Base-by-base conservation (phyloP, 1,140 invertebrate genomes). In the Philotrypesis tridentata region DNA sequence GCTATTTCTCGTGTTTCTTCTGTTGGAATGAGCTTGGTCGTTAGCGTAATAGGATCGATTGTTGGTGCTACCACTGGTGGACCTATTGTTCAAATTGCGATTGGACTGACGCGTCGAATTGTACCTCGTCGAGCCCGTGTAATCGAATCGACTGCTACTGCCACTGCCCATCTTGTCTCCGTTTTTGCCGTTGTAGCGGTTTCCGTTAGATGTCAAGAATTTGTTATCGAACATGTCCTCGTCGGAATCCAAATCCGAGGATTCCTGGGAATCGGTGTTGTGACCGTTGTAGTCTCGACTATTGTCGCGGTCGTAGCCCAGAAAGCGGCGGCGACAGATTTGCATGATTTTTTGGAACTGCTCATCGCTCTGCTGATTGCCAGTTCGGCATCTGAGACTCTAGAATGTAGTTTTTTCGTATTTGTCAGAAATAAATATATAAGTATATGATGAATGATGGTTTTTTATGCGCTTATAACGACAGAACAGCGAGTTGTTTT, bases 381-480 rank as follows among this genome's bases (percentile, higher is more conserved):
- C 86, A 0, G 87, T 87, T 25, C 87, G 88, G 73, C 90, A 91
- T 86, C 80, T 90, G 21, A 92, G 74, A 70, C 88, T 84, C 91
- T 91, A 43, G 2, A 71, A 63, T 48, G 43, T 14, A 40, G 71
- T 40, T 17, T 75, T 25, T 63, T 25, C 8, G 55, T 60, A 21
- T 17, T 37, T 9, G 33, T 5, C 3, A 37, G 33, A 37, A 37
- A 37, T 5, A 9, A 37, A 37, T 5, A 37, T 37, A 9, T 9
- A 9, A 37, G 33, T 37, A n/a, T n/a, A n/a, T n/a, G n/a, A n/a
- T n/a, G n/a, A n/a, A n/a, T n/a, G n/a, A n/a, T n/a, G n/a, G n/a
- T n/a, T n/a, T n/a, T n/a, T n/a, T n/a, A n/a, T n/a, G n/a, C n/a
- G n/a, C n/a, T n/a, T n/a, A n/a, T n/a, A n/a, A n/a, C n/a, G n/a